Base-by-base conservation (phyloP, 2,888 invertebrate species). In the Trilocha varians region DNA sequence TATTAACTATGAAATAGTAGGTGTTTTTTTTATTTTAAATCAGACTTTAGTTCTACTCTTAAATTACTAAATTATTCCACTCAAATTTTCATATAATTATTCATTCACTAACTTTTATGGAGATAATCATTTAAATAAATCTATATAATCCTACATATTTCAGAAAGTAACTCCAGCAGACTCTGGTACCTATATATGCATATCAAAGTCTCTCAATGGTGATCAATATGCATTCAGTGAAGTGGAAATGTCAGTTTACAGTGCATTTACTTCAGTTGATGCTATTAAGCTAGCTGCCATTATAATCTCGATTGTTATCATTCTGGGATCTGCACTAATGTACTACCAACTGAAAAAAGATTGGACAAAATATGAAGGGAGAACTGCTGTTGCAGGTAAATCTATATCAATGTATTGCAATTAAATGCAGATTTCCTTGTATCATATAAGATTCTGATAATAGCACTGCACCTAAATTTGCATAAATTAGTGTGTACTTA, bases 101-200 rank as follows among this genome's bases (percentile, higher is more conserved):
- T 33, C 15, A n/a, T 25, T 25, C 11, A 11, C 25, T 25, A 5
- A 25, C 25, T 2, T 11, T 25, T 25, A 2, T 25, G 11, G 6
- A 25, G 11, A 25, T 25, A 6, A 18, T 8, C 5, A 18, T 18
- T 18, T 18, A 18, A 18, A 25, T 9, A 25, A 25, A n/a, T n/a
- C n/a, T n/a, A n/a, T 3, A 25, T 3, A 25, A 9, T 6, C 11
- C 25, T 25, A 6, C 6, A 25, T 3, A 34, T 43, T 75, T 17
- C 65, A 91, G 91, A 86, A 83, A 59, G 89, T 90, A 6, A 87
- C 89, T 11, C 80, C 87, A 5, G 71, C 80, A 41, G 91, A 91
- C 57, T 83, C 89, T 43, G 91, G 91, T 1, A 82, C 86, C 47
- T 91, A 91, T 65, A 88, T 87, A 59, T 91, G 91, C 57, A 67